Evolutionary conservation across 2,113 vertebrate genomes (phyloP).

Genomic region (Nettapus auritus): DNA sequence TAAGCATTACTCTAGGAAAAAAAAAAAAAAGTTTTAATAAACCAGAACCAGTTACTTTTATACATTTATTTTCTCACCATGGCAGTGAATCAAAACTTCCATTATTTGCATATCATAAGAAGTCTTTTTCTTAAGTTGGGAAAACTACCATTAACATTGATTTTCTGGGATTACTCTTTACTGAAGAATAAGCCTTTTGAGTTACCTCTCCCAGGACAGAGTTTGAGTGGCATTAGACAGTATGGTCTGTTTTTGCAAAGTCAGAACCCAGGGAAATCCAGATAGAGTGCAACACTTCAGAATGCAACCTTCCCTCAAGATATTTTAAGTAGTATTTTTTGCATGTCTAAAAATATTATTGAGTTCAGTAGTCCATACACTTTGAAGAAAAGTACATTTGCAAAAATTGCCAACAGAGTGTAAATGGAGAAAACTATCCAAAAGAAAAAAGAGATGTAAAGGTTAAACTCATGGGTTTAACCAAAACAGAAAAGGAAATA

Average conservation of each 20-base stretch:
- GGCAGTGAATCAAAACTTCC: neutral
- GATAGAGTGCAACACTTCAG: neutral
- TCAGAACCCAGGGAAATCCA: neutral
- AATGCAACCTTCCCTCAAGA: neutral
- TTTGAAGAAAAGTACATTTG: neutral
- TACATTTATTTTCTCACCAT: neutral
- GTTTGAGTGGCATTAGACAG: neutral
- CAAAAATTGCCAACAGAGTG: neutral
- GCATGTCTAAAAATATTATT: neutral
- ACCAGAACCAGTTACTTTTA: neutral
- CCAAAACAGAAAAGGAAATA: too few species aligned
- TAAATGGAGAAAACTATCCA: neutral
- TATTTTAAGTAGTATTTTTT: neutral
- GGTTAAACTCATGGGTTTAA: too few species aligned
- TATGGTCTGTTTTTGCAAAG: neutral
- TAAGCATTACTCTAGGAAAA: neutral
- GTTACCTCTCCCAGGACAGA: neutral
- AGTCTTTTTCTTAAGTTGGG: neutral
- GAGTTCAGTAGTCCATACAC: neutral
- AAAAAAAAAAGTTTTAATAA: neutral
- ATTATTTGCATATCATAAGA: neutral
- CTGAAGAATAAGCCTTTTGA: neutral
- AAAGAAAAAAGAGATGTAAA: neutral
- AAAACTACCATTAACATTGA: neutral
- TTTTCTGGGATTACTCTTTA: neutral